phyloP scores from a whole-genome alignment of 2,888 invertebrate species.

The Torymus texanus region DNA sequence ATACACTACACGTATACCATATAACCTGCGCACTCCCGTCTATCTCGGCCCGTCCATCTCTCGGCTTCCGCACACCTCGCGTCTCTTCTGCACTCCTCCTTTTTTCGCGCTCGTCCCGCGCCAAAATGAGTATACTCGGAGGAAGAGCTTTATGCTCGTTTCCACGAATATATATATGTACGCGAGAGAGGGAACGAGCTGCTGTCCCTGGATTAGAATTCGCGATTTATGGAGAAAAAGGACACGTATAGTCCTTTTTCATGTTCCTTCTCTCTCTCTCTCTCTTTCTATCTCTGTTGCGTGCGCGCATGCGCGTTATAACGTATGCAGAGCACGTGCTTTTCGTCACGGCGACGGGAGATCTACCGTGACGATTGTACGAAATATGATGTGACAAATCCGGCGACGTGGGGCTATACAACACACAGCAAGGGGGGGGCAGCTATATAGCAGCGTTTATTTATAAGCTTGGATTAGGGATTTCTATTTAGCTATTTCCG shows the following conservation, averaged over 20 bases:
- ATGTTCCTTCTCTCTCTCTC: not conserved
- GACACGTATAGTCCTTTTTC: not conserved
- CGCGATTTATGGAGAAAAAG: conserved; percentile 18
- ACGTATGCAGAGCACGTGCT: no score
- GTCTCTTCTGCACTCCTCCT: no score
- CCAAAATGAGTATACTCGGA: no score
- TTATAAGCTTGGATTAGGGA: conserved; percentile 42
- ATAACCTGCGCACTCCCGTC: no score
- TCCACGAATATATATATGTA: not conserved
- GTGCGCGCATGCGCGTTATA: not conserved
- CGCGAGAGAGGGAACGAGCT: no score
- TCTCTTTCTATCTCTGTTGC: not conserved
- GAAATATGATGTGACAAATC: conserved; percentile 47
- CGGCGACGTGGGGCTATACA: conserved; percentile 8
- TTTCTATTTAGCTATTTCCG: conserved; percentile 37
- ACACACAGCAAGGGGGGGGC: not conserved
- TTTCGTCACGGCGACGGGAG: not conserved
- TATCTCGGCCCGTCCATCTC: conserved; percentile 4
- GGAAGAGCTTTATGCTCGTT: not conserved
- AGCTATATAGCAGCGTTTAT: conserved; percentile 26
- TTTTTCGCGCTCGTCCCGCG: no score
- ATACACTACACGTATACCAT: not conserved
- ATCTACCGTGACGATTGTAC: conserved; percentile 39
- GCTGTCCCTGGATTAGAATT: conserved; percentile 9
- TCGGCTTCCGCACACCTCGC: not conserved